Base-by-base conservation (phyloP, 2,113 vertebrate genomes). In the Quiscalus mexicanus region DNA sequence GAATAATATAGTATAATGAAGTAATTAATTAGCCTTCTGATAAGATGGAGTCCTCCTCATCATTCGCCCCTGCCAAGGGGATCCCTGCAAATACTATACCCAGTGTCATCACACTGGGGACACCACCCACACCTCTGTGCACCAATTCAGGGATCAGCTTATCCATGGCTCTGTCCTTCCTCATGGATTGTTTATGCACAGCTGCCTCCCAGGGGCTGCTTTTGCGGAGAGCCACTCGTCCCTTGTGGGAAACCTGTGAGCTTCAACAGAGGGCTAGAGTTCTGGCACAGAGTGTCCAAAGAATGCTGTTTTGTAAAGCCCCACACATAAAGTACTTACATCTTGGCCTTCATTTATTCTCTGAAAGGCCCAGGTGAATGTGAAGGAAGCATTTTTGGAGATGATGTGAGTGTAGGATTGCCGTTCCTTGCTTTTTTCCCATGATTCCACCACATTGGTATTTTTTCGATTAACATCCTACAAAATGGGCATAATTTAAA, bases 341-440 rank as follows among this genome's bases (percentile, higher is more conserved):
- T 99, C 99, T 91, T 98, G 98, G 24, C 98, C 98, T 53, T 98
- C 98, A 8, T 98, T 99, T 45, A 99, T 99, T 95, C 99, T 99
- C 97, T 99, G 99, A 95, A 99, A 99, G 50, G 99, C 99, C 99
- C 99, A 99, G 0, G 99, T 99, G 97, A 99, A 99, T 1, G 98
- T 99, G 64, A 99, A 99, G 0, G 99, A 98, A 84, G 99, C 98
- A 8, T 99, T 99, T 97, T 99, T 99, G 62, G 98, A 98, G 97
- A 99, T 98, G 56, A 99, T 52, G 60, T 99, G 99, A 24, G 99
- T 99, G 74, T 99, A 99, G 35, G 98, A 98, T 95, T 99, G 99
- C 75, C 98, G 99, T 59, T 98, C 97, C 97, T 99, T 99, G 27
- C 97, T 99, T 96, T 98, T 99, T 87, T 98, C 98, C 99, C 99